phyloP scores from a whole-genome alignment of 2,113 vertebrate species.

The Indicator indicator region DNA sequence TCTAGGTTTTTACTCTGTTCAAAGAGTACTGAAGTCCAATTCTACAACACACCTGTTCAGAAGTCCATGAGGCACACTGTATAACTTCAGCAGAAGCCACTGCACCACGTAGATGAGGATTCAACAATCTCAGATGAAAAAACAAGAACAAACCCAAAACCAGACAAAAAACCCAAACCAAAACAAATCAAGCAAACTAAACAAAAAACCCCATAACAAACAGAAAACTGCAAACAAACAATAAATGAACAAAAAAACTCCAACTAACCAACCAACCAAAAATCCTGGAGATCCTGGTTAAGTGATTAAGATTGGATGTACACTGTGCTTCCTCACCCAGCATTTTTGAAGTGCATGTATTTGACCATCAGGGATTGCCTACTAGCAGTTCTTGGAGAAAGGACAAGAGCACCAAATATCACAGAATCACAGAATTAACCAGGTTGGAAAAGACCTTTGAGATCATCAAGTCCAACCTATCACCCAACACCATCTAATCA shows the following conservation, averaged over 20 bases:
- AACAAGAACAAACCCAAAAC: too few species aligned
- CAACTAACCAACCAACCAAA: background rate
- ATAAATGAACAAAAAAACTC: too few species aligned
- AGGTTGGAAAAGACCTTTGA: too few species aligned
- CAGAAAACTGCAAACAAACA: accelerated
- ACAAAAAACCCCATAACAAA: background rate
- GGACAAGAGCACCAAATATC: background rate
- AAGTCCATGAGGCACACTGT: too few species aligned
- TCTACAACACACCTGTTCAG: background rate
- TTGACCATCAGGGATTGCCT: background rate
- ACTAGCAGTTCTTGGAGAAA: background rate
- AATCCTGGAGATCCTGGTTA: background rate
- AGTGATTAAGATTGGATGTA: background rate
- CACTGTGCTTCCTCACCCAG: background rate
- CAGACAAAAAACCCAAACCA: too few species aligned
- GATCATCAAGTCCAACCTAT: too few species aligned
- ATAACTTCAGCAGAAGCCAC: background rate
- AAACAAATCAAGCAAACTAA: too few species aligned
- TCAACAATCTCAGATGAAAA: background rate
- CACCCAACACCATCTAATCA: too few species aligned
- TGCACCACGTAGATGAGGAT: background rate
- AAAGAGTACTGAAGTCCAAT: background rate
- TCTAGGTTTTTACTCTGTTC: background rate
- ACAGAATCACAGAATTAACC: too few species aligned
- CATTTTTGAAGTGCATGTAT: background rate